Percentiles rank a stretch among this genome's conserved stretches.
Conservation (phyloP, 1,140 invertebrate species). For the Leucophenga varia region DNA sequence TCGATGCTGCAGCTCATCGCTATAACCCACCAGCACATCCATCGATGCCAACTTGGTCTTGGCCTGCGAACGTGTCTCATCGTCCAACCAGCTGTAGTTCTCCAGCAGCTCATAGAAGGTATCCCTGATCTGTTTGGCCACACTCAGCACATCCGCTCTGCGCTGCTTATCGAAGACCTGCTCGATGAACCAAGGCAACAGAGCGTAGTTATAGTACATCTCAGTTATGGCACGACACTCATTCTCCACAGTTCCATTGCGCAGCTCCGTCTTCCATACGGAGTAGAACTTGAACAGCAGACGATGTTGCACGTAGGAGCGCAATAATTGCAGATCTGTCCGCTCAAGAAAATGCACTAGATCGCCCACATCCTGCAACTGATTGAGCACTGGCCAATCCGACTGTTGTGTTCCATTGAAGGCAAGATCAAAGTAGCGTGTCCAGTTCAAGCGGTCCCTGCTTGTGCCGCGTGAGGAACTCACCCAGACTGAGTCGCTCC, state of each 20-base stretch:
- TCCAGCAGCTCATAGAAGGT: constrained; percentile 41
- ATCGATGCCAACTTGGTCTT: constrained; percentile 40
- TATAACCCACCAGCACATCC: constrained; percentile 46
- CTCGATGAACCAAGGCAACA: constrained; percentile 46
- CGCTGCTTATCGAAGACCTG: constrained; percentile 32
- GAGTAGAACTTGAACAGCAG: constrained; percentile 35
- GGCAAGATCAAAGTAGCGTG: constrained; percentile 35
- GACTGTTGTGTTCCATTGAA: constrained; percentile 30
- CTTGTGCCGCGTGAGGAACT: constrained; percentile 32
- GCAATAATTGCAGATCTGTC: constrained; percentile 14
- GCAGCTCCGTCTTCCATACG: constrained; percentile 26
- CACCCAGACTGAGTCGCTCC: constrained; percentile 19
- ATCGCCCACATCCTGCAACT: constrained; percentile 26
- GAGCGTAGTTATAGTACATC: constrained; percentile 37
- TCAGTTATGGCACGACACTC: constrained; percentile 34
- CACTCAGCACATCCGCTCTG: constrained; percentile 31
- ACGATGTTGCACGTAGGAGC: constrained; percentile 27
- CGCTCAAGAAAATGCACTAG: constrained; percentile 33
- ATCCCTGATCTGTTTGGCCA: constrained; percentile 34
- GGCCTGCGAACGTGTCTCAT: constrained; percentile 40
- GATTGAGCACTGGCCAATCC: constrained; percentile 32
- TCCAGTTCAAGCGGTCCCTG: constrained; percentile 44
- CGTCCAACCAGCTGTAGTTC: constrained; percentile 42
- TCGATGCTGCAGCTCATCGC: constrained; percentile 39
- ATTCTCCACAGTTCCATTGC: constrained; percentile 5